Conservation (phyloP, 2,888 invertebrate species). For the Itoplectis maculator region DNA sequence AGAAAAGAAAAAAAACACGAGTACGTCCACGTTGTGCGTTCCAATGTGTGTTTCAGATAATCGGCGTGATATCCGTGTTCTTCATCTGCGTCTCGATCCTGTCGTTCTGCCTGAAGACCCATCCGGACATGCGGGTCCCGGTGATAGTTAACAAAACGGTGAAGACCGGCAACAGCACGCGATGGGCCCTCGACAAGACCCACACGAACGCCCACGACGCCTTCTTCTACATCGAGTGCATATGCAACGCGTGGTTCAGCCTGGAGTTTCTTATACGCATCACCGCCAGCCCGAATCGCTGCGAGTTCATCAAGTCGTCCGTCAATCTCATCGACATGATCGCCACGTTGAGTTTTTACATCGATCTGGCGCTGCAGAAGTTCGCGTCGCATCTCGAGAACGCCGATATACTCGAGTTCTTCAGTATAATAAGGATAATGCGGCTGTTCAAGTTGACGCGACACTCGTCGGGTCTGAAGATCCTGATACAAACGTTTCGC, state of each 20-base stretch:
- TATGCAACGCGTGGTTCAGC: conserved; percentile 99
- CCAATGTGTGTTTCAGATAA: conserved; percentile 90
- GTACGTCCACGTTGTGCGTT: conserved; percentile 10
- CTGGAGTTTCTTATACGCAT: conserved; percentile 97
- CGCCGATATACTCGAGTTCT: conserved; percentile 98
- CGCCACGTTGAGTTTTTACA: conserved; percentile 99
- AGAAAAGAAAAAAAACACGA: conserved; percentile 16
- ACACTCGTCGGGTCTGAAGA: conserved; percentile 98
- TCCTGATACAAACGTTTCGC: conserved; percentile 98
- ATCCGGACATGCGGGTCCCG: conserved; percentile 98
- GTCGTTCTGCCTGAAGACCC: conserved; percentile 99
- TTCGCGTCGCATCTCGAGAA: conserved; percentile 96
- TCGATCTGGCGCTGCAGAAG: conserved; percentile 95
- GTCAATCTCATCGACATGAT: conserved; percentile 99
- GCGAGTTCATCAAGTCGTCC: conserved; percentile 97
- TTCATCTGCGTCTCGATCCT: conserved; percentile 99
- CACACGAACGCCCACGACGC: conserved; percentile 98
- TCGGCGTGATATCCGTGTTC: conserved; percentile 99
- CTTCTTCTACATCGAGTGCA: conserved; percentile 99
- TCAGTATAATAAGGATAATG: conserved; percentile 99
- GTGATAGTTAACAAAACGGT: conserved; percentile 93
- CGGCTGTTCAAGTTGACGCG: conserved; percentile 98
- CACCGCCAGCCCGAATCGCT: conserved; percentile 96
- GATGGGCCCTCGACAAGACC: conserved; percentile 95
- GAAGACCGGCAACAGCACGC: conserved; percentile 89